A percentile compares a stretch with the other conserved stretches of the same genome.
phyloP scores from a whole-genome alignment of 2,888 invertebrate species.

The Lordiphosa andalusiaca region DNA sequence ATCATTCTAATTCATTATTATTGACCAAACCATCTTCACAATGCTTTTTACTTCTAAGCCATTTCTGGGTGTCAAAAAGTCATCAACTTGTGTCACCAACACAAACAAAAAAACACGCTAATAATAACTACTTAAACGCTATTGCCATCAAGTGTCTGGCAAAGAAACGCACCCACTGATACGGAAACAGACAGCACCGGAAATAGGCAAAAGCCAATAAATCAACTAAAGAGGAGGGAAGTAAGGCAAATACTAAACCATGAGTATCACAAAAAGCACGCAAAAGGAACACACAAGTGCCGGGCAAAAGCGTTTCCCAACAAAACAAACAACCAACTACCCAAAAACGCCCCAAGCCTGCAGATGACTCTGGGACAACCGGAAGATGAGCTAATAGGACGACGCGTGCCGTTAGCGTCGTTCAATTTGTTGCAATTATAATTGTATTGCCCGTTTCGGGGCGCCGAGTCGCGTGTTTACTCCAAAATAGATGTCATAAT shows the following conservation, averaged over 20 bases:
- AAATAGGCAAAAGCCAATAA: conserved; percentile 77
- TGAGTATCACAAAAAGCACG: conserved; percentile 15
- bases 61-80: conserved; percentile 18
- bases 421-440: conserved; percentile 80
- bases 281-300: conserved; percentile 24
- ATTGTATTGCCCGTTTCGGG: conserved; percentile 70
- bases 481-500: conserved; percentile 54
- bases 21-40: no score
- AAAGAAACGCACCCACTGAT: conserved; percentile 20
- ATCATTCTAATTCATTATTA: no score
- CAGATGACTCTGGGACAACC: conserved; percentile 43
- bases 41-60: no score
- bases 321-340: conserved; percentile 31
- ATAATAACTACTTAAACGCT: conserved; percentile 52
- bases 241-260: conserved; percentile 38
- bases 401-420: conserved; percentile 79
- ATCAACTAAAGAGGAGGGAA: conserved; percentile 63
- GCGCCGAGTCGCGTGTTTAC: conserved; percentile 49
- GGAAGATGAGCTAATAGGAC: conserved; percentile 77
- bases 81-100: conserved; percentile 32
- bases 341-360: conserved; percentile 15
- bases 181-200: conserved; percentile 48
- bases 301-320: conserved; percentile 34
- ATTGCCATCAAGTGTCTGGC: conserved; percentile 34
- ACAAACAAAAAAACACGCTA: conserved; percentile 23